A percentile compares a stretch with the other conserved stretches of the same genome.
These are phyloP conservation scores for Addax nasomaculatus DNA, from an alignment of 2,113 vertebrate genomes.

Conservation along the genomic window DNA sequence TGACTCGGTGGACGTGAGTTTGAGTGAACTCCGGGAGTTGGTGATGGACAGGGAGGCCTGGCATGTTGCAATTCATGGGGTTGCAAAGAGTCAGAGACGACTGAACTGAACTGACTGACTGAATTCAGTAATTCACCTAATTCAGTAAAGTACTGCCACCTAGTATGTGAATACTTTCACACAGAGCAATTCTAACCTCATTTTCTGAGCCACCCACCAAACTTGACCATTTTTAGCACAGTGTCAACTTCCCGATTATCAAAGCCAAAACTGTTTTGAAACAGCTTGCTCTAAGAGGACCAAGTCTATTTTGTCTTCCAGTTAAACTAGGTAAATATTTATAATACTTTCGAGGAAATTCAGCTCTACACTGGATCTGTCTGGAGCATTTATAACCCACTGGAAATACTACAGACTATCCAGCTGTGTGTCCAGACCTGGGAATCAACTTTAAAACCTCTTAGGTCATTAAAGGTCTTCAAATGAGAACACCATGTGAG, in stretches of 20 bases:
- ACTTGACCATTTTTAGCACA: neutral
- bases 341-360: neutral
- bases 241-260: neutral
- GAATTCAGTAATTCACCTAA: neutral
- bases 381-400: too few species aligned
- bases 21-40: too few species aligned
- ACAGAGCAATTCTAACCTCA: neutral
- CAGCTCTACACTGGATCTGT: neutral
- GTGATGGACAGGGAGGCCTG: too few species aligned
- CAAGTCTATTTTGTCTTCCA: neutral
- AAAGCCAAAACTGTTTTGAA: neutral
- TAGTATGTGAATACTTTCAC: neutral
- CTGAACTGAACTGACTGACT: too few species aligned
- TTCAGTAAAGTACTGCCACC: neutral
- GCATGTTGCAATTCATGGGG: fast-evolving
- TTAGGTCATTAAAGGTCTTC: neutral
- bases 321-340: neutral
- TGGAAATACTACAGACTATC: neutral
- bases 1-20: fast-evolving
- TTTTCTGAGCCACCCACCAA: neutral
- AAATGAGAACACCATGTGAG: fast-evolving
- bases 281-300: neutral
- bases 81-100: too few species aligned
- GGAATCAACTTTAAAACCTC: neutral
- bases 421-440: neutral